Evolutionary conservation across 1,140 invertebrate genomes (phyloP).

Genomic region (Venustaconcha ellipsiformis): DNA sequence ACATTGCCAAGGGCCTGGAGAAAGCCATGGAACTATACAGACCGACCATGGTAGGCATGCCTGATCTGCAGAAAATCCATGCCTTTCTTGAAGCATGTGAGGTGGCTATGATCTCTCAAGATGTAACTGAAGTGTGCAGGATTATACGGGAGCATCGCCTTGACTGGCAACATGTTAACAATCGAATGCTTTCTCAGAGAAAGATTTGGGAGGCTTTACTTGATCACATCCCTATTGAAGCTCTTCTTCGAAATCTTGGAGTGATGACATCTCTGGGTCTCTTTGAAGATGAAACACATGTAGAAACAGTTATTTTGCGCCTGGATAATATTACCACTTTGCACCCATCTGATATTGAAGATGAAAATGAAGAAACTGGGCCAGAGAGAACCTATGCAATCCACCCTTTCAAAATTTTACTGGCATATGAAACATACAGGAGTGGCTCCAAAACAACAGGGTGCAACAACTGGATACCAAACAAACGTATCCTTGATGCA

Average conservation of each 20-base stretch:
- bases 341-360: too few species aligned
- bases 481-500: too few species aligned
- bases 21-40: conserved; percentile 15
- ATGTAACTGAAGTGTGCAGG: conserved; percentile 70
- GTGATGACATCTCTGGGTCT: conserved; percentile 76
- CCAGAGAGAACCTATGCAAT: conserved; percentile 68
- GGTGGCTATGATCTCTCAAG: conserved; percentile 73
- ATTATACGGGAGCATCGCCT: conserved; percentile 72
- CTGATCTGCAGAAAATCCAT: too few species aligned
- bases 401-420: conserved; percentile 75
- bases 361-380: too few species aligned
- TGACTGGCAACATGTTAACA: conserved; percentile 77
- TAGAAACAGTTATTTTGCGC: conserved; percentile 5
- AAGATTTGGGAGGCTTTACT: conserved; percentile 77
- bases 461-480: too few species aligned
- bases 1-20: conserved; percentile 22
- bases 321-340: too few species aligned
- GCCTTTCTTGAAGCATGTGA: conserved; percentile 58
- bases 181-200: conserved; percentile 75
- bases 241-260: conserved; percentile 75
- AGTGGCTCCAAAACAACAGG: conserved; percentile 59
- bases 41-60: too few species aligned
- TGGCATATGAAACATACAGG: conserved; percentile 73
- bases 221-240: conserved; percentile 73
- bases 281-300: conserved; percentile 70